Evolutionary conservation across 2,113 vertebrate genomes (phyloP).

Genomic region (Bubo bubo): DNA sequence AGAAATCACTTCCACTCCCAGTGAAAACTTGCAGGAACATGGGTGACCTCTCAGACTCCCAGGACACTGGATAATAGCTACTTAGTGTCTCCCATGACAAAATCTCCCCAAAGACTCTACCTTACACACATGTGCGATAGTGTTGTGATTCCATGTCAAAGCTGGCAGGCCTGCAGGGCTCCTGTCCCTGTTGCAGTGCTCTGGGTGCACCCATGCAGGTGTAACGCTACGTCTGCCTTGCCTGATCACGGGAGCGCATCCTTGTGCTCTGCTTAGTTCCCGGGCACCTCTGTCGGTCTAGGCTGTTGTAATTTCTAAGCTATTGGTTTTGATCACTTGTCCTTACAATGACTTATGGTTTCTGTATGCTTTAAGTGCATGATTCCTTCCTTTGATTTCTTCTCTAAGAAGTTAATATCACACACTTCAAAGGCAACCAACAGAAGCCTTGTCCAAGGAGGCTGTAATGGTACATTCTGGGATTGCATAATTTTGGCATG

Average conservation of each 20-base stretch:
- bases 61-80: neutral
- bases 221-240: neutral
- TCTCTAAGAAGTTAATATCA: neutral
- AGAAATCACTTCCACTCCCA: neutral
- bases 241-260: neutral
- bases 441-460: neutral
- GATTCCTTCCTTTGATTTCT: slow-evolving; percentile 43
- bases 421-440: slow-evolving; percentile 22
- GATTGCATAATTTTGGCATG: neutral
- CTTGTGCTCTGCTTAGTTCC: neutral
- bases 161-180: neutral
- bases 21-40: neutral
- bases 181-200: neutral
- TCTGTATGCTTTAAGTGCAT: neutral
- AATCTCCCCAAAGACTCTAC: neutral
- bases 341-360: neutral
- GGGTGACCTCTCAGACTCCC: neutral
- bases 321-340: neutral
- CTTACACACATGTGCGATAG: fast-evolving
- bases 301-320: neutral
- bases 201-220: neutral
- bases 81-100: neutral
- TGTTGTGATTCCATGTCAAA: neutral
- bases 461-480: neutral
- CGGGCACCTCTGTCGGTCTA: fast-evolving